A percentile compares a stretch with the other conserved stretches of the same genome.
phyloP scores from a whole-genome alignment of 2,888 invertebrate genomes.

The Drosophila kuntzei region DNA sequence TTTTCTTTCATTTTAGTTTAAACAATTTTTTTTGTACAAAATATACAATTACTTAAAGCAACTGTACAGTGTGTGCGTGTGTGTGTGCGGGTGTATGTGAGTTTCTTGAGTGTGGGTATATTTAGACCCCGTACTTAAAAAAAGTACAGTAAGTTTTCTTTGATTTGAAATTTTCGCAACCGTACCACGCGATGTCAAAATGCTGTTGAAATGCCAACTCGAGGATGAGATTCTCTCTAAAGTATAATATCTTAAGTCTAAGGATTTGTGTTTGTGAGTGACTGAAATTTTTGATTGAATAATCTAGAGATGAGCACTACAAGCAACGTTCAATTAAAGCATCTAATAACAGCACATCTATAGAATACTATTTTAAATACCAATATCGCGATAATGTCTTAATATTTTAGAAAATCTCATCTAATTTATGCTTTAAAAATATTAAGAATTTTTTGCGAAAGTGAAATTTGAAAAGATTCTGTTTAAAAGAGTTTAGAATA shows the following conservation, averaged over 20 bases:
- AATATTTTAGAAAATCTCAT: background rate
- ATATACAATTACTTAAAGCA: conserved; percentile 8
- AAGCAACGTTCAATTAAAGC: background rate
- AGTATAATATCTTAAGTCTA: conserved; percentile 58
- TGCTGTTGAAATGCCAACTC: conserved; percentile 70
- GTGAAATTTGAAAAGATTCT: background rate
- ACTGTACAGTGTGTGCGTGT: conserved; percentile 13
- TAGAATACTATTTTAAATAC: background rate
- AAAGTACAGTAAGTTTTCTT: too few species aligned
- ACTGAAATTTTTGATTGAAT: conserved; percentile 17
- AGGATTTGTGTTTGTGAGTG: conserved; percentile 55
- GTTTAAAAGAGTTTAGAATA: background rate
- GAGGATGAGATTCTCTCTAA: conserved; percentile 66
- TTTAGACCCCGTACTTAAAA: too few species aligned
- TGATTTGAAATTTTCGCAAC: conserved; percentile 40
- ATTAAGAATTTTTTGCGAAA: background rate
- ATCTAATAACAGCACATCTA: background rate
- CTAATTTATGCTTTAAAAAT: background rate
- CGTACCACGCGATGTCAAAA: conserved; percentile 58
- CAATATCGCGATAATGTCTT: background rate
- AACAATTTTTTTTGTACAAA: conserved; percentile 19
- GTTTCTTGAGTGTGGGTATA: conserved; percentile 1
- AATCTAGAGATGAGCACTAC: conserved; percentile 36
- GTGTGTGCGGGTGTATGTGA: conserved; percentile 10
- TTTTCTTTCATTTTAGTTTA: background rate